Evolutionary conservation across 1,140 invertebrate genomes (phyloP), one percentile per base, ranked within the genome.

Genomic region (Caerostris extrusa): DNA sequence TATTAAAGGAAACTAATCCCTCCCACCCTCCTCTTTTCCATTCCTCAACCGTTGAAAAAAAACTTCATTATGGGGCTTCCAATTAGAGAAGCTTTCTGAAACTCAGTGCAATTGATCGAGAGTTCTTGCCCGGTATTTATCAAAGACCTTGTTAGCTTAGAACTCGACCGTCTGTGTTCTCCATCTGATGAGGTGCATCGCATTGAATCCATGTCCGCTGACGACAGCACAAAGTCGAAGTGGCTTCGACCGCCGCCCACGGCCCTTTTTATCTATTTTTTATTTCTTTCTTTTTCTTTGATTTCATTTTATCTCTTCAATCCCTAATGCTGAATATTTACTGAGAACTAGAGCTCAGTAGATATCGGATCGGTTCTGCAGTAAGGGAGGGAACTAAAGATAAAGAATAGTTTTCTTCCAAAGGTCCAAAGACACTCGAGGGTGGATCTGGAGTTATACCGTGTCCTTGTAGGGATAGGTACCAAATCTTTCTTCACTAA

Each of bases 81-180:
- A 93, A 93, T 93, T 93, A 93, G 91, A 93, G 90, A 92, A 93
- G 83, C 69, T 91, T 77, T 90, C 71, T 56, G 71, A 85, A 92
- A 85, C 90, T 92, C 81, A 67, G 82, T 85, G 82, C 61, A 87
- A 93, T 93, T 93, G 91, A 93, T 87, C 82, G 83, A 83, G 90
- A 91, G 90, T 83, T 85, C 91, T 93, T 71, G 77, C 67, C 87
- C 83, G 64, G 90, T 91, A 91, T 93, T 93, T 93, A 86, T 93
- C 91, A 93, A 93, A 93, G 91, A 93, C 61, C 91, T 93, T 93
- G 91, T 93, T 93, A 93, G 91, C 91, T 93, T 93, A 93, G 91
- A 93, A 93, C 91, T 93, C 91, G 87, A 93, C 82, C 91, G 91
- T 57, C 91, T 87, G 64, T 93, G 91, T 93, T 93, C 91, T 53